A percentile compares a stretch with the other conserved stretches of the same genome.
These are phyloP conservation scores for Phalanger gymnotis DNA, from an alignment of 2,797 vertebrate species.

Conservation along the genomic window DNA sequence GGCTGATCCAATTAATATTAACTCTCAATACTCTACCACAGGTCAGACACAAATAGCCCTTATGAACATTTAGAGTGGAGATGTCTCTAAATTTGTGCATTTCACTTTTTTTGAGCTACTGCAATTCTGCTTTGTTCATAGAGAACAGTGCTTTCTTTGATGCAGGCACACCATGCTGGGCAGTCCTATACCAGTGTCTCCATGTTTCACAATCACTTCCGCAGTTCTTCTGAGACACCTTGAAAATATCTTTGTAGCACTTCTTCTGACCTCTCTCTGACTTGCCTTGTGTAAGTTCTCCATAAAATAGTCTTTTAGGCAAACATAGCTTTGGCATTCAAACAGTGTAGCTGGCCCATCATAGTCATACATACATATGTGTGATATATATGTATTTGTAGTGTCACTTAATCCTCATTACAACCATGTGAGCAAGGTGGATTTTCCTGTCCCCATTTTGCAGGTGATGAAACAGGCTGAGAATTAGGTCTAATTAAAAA, in stretches of 20 bases:
- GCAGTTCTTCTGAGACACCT: background rate
- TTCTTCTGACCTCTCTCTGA: background rate
- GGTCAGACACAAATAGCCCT: background rate
- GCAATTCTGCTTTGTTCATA: background rate
- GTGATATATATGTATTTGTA: background rate
- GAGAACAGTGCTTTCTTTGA: background rate
- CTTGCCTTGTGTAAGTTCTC: background rate
- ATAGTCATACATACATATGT: background rate
- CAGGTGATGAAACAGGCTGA: background rate
- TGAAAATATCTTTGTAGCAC: background rate
- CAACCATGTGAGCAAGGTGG: background rate
- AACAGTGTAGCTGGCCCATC: background rate
- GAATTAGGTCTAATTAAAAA: background rate
- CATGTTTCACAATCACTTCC: background rate
- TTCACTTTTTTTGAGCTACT: background rate
- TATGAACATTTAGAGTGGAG: background rate
- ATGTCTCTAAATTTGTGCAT: background rate
- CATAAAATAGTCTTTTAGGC: background rate
- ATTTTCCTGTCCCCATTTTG: background rate
- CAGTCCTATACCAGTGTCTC: background rate
- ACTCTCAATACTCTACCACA: background rate
- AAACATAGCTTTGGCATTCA: background rate
- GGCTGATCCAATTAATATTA: background rate
- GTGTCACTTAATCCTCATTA: background rate
- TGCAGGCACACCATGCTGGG: background rate